Evolutionary conservation across 2,113 vertebrate genomes (phyloP), one percentile per base, ranked within the genome.

Genomic region (Tor tambroides): DNA sequence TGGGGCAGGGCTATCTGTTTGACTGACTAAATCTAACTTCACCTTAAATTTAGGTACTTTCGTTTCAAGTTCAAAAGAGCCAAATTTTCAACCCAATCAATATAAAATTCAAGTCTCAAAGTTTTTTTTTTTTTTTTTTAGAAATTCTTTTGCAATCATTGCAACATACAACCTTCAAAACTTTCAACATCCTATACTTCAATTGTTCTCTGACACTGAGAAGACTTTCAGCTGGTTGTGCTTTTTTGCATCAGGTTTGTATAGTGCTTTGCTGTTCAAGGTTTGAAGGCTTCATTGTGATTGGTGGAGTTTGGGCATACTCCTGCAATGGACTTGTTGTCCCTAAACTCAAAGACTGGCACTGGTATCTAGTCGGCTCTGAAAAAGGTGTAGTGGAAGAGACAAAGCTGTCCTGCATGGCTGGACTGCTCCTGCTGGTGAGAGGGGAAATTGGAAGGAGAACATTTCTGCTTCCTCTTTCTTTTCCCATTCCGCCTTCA

Each of bases 371-470:
- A n/a, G 49, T 38, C 77, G 88, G 74, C 12, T 90, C 90, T 65
- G 94, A 93, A 61, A 83, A 76, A 46, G 95, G 85, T 3, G 91
- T 94, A 71, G 91, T 93, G n/a, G 93, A 98, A 38, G 93, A 96
- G 88, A 87, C 88, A 79, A 85, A 89, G 91, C 92, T 93, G 92
- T 96, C 94, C 80, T 96, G 95, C 2, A 84, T 95, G 4, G 93
- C 93, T 1, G 92, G 93, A 74, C 91, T 92, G 80, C 92, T 91
- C 85, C 85, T 90, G 83, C 89, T 92, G 79, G 81, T 10, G 2
- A 77, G 30, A 46, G 90, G n/a, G 84, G 86, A 41, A 49, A 61
- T 3, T 15, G 87, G 54, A 15, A 84, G 1, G 10, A 74, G 19
- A 2, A 86, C 51, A 23, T 71, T 84, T 83, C 49, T 85, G 80